Percentiles rank a stretch among this genome's conserved stretches.
phyloP scores from a whole-genome alignment of 2,888 invertebrate genomes.

The Drosophila kanekoi region DNA sequence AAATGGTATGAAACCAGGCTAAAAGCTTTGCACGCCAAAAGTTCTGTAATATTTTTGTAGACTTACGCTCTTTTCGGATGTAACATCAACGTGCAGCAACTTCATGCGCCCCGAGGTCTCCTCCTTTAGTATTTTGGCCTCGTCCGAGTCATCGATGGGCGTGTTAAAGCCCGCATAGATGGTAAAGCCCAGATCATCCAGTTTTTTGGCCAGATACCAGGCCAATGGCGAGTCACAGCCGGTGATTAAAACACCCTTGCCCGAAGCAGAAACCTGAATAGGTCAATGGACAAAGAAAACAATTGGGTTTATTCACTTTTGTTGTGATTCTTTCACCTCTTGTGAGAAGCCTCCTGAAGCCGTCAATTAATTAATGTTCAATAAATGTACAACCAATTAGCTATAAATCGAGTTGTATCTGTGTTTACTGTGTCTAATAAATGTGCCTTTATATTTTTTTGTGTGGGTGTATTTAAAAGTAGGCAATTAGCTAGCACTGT shows the following conservation, averaged over 20 bases:
- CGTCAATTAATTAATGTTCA: conserved; percentile 33
- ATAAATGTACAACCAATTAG: conserved; percentile 41
- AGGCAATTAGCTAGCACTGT: background rate
- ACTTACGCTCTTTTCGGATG: conserved; percentile 90
- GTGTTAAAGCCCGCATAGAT: conserved; percentile 93
- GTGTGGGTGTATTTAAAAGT: conserved; percentile 4
- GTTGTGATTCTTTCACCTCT: background rate
- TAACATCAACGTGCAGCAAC: conserved; percentile 92
- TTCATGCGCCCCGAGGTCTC: conserved; percentile 91
- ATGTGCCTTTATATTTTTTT: background rate
- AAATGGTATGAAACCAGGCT: conserved; percentile 21
- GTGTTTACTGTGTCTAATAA: background rate
- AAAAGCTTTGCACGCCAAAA: conserved; percentile 11
- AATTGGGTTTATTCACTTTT: conserved; percentile 43
- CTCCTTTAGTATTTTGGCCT: conserved; percentile 91
- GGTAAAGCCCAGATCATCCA: conserved; percentile 94
- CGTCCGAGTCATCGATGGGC: conserved; percentile 88
- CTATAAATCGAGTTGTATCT: conserved; percentile 4
- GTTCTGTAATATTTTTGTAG: background rate
- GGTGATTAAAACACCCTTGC: conserved; percentile 93
- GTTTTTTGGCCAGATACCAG: conserved; percentile 89
- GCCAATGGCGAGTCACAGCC: conserved; percentile 89
- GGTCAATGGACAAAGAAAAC: conserved; percentile 3
- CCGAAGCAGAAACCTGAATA: conserved; percentile 90
- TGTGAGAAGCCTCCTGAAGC: background rate